Percentiles rank a stretch among this genome's conserved stretches.
Conservation (phyloP, 2,888 invertebrate species). For the Mythimna ferrago region DNA sequence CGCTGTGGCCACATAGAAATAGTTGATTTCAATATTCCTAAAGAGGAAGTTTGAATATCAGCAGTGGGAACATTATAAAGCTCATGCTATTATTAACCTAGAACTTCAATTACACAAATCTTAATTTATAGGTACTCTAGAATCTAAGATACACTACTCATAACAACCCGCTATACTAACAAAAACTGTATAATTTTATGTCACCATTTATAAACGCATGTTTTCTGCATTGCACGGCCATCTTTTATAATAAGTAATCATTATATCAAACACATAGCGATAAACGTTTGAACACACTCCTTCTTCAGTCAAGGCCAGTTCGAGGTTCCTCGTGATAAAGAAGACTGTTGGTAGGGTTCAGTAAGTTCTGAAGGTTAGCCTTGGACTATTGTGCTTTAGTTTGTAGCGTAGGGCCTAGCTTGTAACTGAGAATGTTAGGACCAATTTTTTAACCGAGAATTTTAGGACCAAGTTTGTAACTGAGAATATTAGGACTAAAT, state of each 20-base stretch:
- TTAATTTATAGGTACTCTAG: neutral
- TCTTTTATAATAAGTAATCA: constrained; percentile 70
- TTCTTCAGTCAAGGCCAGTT: constrained; percentile 66
- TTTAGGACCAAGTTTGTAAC: too few relatives aligned
- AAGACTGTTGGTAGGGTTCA: constrained; percentile 46
- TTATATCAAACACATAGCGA: constrained; percentile 72
- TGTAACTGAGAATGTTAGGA: neutral
- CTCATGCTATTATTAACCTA: too few relatives aligned
- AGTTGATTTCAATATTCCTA: too few relatives aligned
- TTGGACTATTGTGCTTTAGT: neutral
- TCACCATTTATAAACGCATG: constrained; percentile 34
- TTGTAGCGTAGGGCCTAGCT: neutral
- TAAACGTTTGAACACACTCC: constrained; percentile 71
- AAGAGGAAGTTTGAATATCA: too few relatives aligned
- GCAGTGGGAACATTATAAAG: too few relatives aligned
- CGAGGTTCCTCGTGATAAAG: constrained; percentile 52
- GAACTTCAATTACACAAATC: too few relatives aligned
- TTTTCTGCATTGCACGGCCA: constrained; percentile 45
- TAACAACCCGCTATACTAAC: constrained; percentile 1
- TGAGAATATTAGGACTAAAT: too few relatives aligned
- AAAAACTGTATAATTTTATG: constrained; percentile 53
- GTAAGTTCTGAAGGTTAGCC: constrained; percentile 2
- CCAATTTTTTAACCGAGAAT: too few relatives aligned
- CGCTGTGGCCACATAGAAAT: too few relatives aligned
- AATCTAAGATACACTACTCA: constrained; percentile 11